Base-by-base conservation (phyloP, 2,113 vertebrate genomes). In the Dasypus novemcinctus region DNA sequence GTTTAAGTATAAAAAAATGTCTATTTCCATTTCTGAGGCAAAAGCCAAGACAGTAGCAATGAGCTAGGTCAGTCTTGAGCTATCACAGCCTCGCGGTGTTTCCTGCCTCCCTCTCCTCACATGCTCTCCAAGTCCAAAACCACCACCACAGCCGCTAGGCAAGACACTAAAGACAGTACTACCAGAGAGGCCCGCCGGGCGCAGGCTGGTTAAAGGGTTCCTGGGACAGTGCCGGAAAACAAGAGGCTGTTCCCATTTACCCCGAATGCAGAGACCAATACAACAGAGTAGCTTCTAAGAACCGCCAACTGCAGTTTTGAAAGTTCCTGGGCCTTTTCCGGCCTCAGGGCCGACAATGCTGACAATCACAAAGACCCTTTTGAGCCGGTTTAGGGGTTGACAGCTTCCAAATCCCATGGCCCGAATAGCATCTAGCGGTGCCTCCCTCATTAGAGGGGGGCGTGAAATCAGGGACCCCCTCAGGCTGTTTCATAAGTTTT, bases 271-370 rank as follows among this genome's bases (percentile, higher is more conserved):
- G 43, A 20, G 72, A 36, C 72, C 86, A 20, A 43, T 9, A 21
- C 27, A 12, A 29, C 0, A 43, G 52, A 31, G 61, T 2, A 38
- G 41, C 64, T 93, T 72, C 71, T 46, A 63, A 57, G n/a, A 63
- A 80, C 27, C 31, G 74, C 69, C 49, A 23, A 33, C 75, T 33
- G 18, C 74, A 68, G 76, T 92, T 72, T 12, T 72, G 2, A 74
- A 96, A 95, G 95, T 78, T 96, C 38, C 38, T 25, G 41, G 46
- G 49, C 25, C 31, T 79, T 88, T 82, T 82, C 78, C 14, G 41
- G 86, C 8, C 17, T 1, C 18, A 81, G n/a, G 17, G n/a, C 63
- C 27, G 21, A n/a, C 38, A 7, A 29, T 1, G n/a, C 49, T 78
- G 74, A 49, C 93, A 87, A 63, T 25, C 81, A 80, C 75, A 21